Percentiles rank a stretch among this genome's conserved stretches.
These are phyloP conservation scores for Oryzias melastigma DNA, from an alignment of 2,113 vertebrate genomes.

Conservation along the genomic window DNA sequence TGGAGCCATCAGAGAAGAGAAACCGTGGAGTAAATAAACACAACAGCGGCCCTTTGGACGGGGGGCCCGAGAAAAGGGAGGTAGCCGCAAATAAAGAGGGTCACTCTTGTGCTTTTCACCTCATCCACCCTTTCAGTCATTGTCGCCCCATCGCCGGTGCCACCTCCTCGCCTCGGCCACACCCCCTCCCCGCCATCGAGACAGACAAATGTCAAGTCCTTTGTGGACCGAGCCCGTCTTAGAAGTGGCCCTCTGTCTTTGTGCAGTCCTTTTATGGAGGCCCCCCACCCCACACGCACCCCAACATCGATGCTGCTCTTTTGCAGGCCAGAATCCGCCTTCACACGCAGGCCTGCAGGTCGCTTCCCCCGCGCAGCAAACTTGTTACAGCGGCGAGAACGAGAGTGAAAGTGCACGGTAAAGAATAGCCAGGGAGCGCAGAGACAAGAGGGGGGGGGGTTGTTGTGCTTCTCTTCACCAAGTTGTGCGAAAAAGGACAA, in stretches of 20 bases:
- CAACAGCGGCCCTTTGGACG: slow-evolving; percentile 73
- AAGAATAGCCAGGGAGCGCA: slow-evolving; percentile 65
- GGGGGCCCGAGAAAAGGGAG: slow-evolving; percentile 77
- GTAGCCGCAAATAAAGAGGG: slow-evolving; percentile 72
- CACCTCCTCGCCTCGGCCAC: slow-evolving; percentile 59
- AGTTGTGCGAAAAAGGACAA: slow-evolving; percentile 76
- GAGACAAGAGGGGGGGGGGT: slow-evolving; percentile 33
- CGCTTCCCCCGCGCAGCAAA: slow-evolving; percentile 23
- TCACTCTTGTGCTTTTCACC: slow-evolving; percentile 76
- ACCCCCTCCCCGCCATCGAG: slow-evolving; percentile 73
- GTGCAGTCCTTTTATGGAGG: slow-evolving; percentile 82
- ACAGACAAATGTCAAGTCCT: slow-evolving; percentile 86
- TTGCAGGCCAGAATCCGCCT: slow-evolving; percentile 42
- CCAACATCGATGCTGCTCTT: slow-evolving; percentile 52
- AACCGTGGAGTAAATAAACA: slow-evolving; percentile 80
- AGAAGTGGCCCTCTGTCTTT: slow-evolving; percentile 82
- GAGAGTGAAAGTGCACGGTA: slow-evolving; percentile 66
- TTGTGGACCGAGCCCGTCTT: slow-evolving; percentile 76
- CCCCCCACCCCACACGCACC: slow-evolving; percentile 45
- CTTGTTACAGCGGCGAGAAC: slow-evolving; percentile 55
- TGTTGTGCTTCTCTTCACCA: slow-evolving; percentile 49
- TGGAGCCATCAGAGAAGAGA: slow-evolving; percentile 86
- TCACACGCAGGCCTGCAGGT: slow-evolving; percentile 42
- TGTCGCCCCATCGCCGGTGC: slow-evolving; percentile 74
- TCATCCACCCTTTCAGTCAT: slow-evolving; percentile 78